Base-by-base conservation (phyloP, 2,113 vertebrate species). In the Plecturocebus donacophilus region DNA sequence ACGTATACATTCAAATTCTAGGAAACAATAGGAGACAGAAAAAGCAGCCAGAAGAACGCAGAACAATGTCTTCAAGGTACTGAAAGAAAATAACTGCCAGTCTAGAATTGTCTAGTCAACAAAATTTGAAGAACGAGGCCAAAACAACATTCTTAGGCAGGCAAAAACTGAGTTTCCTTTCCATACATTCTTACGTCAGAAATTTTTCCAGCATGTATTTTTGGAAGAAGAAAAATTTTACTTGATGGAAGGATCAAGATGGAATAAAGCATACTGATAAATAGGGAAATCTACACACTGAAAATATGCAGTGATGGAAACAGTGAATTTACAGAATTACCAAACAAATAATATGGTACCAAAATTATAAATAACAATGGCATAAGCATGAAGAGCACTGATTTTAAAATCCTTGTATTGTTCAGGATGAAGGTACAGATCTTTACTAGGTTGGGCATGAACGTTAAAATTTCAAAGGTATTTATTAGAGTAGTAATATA, bases 61-160 rank as follows among this genome's bases (percentile, higher is more conserved):
- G 52, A 96, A 6, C 17, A 56, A 25, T 49, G 91, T 23, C 45
- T 79, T 88, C 47, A 75, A 75, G 68, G 40, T 85, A n/a, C 49
- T 54, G 14, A 92, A 80, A 54, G 25, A 89, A 75, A 96, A 38
- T 54, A 82, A 89, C 0, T 88, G 49, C 54, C 16, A 85, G 38
- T 0, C 3, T 90, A 87, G 42, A 90, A 82, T 30, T 64, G 25
- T 73, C 92, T 38, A 91, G 56, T 27, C n/a, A 97, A 71, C 56
- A 90, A 90, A 96, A 92, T 64, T 13, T 92, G 45, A 95, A 89
- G 49, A 94, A 85, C 47, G 21, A 82, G 91, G 80, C 79, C 20
- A 96, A 90, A 95, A 90, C 47, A 85, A 83, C 40, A 82, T 64
- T 94, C 64, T 94, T 14, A 90, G 85, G 58, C 49, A 52, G 76